Conservation (phyloP, 2,888 invertebrate genomes). For the Calameuta filiformis region DNA sequence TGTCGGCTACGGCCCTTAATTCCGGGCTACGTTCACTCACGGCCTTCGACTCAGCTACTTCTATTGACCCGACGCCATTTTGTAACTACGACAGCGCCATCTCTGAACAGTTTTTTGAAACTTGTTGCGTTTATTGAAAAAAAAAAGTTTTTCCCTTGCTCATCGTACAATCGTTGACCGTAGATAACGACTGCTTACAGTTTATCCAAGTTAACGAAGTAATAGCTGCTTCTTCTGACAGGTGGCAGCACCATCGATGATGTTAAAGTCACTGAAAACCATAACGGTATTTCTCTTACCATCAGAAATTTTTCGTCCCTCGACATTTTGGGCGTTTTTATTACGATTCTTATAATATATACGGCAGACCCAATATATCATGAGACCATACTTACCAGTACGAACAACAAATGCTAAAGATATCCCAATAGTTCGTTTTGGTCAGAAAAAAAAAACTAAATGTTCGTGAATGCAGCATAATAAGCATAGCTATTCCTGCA, state of each 20-base stretch:
- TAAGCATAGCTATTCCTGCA: neutral
- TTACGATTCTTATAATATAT: neutral
- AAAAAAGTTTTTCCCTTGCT: neutral
- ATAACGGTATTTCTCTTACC: neutral
- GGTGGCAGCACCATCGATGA: neutral
- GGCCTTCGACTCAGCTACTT: conserved; percentile 19
- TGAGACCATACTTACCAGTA: neutral
- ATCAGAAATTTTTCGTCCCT: neutral
- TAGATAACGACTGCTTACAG: neutral
- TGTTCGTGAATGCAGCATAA: neutral
- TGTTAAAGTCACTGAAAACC: too few relatives aligned
- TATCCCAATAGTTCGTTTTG: neutral
- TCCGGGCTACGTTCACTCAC: conserved; percentile 39
- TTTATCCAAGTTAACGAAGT: neutral
- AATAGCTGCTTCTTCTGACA: neutral
- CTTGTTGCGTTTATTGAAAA: neutral
- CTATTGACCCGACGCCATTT: conserved; percentile 56
- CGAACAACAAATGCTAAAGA: neutral
- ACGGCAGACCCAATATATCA: neutral
- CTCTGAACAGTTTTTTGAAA: conserved; percentile 1
- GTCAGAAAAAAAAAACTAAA: neutral
- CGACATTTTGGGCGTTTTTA: neutral
- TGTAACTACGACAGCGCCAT: conserved; percentile 19
- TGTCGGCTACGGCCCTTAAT: conserved; percentile 23
- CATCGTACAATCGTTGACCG: neutral